These are phyloP conservation scores for Rotaria magnacalcarata DNA, from an alignment of 2,888 invertebrate genomes.

Conservation along the genomic window DNA sequence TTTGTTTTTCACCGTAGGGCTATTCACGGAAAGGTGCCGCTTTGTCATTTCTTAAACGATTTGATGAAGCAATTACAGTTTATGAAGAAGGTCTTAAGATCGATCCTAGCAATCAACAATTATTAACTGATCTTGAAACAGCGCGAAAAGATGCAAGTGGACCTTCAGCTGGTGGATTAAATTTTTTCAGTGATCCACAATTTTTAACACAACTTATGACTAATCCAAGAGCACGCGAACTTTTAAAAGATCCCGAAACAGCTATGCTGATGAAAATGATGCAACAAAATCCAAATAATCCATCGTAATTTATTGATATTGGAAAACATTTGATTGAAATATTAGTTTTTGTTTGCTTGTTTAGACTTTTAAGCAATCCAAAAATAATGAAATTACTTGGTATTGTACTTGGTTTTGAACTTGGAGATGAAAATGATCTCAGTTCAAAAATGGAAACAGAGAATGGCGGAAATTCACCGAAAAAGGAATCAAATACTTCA, in stretches of 20 bases:
- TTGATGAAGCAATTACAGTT: constrained; percentile 71
- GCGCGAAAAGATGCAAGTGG: constrained; percentile 56
- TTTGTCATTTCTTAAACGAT: constrained; percentile 70
- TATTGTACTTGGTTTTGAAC: constrained; percentile 38
- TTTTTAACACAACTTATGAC: constrained; percentile 44
- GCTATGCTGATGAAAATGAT: constrained; percentile 37
- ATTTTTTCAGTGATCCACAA: constrained; percentile 45
- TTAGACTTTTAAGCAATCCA: constrained; percentile 42
- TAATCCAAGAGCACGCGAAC: constrained; percentile 43
- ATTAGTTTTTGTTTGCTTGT: background rate
- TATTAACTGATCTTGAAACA: constrained; percentile 69
- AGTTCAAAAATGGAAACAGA: constrained; percentile 38
- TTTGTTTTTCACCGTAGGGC: constrained; percentile 56
- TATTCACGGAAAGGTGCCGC: constrained; percentile 84
- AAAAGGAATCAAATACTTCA: constrained; percentile 24
- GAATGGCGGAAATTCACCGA: background rate
- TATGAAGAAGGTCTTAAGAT: constrained; percentile 71
- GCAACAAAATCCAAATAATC: constrained; percentile 40
- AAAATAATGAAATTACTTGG: constrained; percentile 45
- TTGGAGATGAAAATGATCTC: background rate
- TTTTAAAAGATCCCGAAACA: constrained; percentile 45
- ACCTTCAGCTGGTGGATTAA: constrained; percentile 26
- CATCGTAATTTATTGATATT: background rate
- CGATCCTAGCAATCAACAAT: constrained; percentile 71
- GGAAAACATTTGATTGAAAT: background rate